Base-by-base conservation (phyloP, 2,797 vertebrate genomes). In the Denticeps clupeoides region DNA sequence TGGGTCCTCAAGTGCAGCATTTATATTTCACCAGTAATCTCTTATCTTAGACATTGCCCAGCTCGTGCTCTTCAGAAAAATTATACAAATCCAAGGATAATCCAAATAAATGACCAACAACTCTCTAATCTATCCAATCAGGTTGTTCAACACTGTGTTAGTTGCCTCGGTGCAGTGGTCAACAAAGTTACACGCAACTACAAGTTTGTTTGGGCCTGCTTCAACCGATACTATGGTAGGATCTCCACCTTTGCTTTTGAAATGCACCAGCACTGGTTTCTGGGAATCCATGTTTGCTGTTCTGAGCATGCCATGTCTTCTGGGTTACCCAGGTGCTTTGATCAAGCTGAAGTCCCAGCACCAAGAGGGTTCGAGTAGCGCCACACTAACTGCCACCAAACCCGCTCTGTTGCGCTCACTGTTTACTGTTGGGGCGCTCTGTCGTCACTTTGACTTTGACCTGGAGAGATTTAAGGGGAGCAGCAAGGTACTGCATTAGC, bases 161-260 rank as follows among this genome's bases (percentile, higher is more conserved):
- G 93, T 79, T 97, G 93, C 72, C 88, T 97, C 22, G 93, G 93
- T 38, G 89, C 93, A 32, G 88, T 97, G 62, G 93, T 97, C 51
- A 97, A 97, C 78, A 97, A 92, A 84, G 93, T 94, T 53, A 97
- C 93, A 1, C 93, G 88, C 73, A 97, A 97, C 76, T 93, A 93
- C 73, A 95, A 96, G 77, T 97, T 97, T 86, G 93, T 96, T 1
- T 96, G 90, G 93, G 89, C 92, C 45, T 98, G 93, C 73, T 98
- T 98, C 80, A 93, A 96, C 73, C 93, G 86, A 72, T 98, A 94
- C 59, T 98, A 96, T 57, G 86, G 93, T 96, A 69, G 86, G 90
- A 4, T 38, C 4, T 11, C 16, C 1, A 19, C 2, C 7, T 3
- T 5, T 46, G 4, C 9, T 15, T 5, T 21, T 24, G 1, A 13